Conservation (phyloP, 2,113 vertebrate species). For the Gnathonemus echidnorhynchus region DNA sequence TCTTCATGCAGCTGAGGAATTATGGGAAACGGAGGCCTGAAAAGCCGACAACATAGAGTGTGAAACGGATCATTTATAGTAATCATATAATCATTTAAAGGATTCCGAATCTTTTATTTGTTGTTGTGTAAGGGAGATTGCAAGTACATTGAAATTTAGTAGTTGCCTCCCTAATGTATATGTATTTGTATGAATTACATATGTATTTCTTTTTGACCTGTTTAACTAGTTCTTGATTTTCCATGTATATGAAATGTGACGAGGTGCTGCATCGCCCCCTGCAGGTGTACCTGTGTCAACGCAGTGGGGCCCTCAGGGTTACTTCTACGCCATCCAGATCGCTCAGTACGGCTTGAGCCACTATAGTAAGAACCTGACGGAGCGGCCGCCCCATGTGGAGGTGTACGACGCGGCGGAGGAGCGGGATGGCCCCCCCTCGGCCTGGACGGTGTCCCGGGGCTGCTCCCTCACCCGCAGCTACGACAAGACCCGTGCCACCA, state of each 20-base stretch:
- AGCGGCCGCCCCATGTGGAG: constrained; percentile 78
- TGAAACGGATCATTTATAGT: neutral
- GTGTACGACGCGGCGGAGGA: constrained; percentile 83
- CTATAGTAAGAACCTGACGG: constrained; percentile 97
- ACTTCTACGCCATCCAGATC: constrained; percentile 99
- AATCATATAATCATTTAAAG: neutral
- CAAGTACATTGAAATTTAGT: neutral
- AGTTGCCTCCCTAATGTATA: neutral
- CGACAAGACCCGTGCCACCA: constrained; percentile 69
- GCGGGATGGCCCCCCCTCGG: constrained; percentile 42
- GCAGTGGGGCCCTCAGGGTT: constrained; percentile 97
- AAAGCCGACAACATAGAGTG: neutral
- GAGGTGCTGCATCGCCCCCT: neutral
- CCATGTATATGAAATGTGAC: neutral
- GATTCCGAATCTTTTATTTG: neutral
- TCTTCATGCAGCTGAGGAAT: neutral
- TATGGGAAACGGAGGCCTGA: neutral
- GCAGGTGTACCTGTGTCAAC: constrained; percentile 91
- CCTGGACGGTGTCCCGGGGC: constrained; percentile 79
- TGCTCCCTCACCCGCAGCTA: constrained; percentile 66
- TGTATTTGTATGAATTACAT: neutral
- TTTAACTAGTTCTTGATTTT: neutral
- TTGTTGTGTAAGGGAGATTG: neutral
- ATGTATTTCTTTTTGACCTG: neutral
- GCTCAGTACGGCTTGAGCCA: constrained; percentile 97